Base-by-base conservation (phyloP, 2,888 invertebrate genomes). In the Himalopsyche anomala region DNA sequence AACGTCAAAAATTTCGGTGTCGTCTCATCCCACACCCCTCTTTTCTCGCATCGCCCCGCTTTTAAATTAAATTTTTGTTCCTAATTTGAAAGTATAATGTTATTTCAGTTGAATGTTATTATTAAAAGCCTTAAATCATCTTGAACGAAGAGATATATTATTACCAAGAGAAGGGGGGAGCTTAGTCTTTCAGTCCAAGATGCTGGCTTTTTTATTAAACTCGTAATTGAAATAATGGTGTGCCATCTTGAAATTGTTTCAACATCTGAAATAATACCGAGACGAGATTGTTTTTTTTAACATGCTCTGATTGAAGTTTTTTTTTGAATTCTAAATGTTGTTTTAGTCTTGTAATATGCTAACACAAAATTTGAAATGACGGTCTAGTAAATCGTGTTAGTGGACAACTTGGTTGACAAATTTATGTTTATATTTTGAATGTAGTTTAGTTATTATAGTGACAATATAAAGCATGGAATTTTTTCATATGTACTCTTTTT, bases 11-110 rank as follows among this genome's bases (percentile, higher is more conserved):
- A 40, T 9, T 51, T 62, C 82, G 36, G 62, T 81, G 40, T 81
- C 86, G 36, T 81, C 40, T 69, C 81, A 38, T 62, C 81, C 83
- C 83, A 40, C 45, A 51, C 40, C 80, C 85, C 85, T 54, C 80
- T 69, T 45, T 81, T 84, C 81, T 62, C 80, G 17, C 36, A 42
- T 56, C 81, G 19, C 80, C 80, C 84, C 92, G 92, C 92, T 92
- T 93, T 93, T 93, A 93, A 93, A 93, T 93, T 93, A 93, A 93
- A 93, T 93, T 93, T 93, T 93, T 93, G 93, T 93, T 93, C 92
- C 92, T 92, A 93, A 93, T 93, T 93, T 93, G 93, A 93, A 93
- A 93, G 93, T 93, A 93, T 93, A 93, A 93, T 93, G 93, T 93
- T 93, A 93, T 93, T 92, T 92, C 92, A 93, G 92, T 93, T 92